phyloP scores from a whole-genome alignment of 2,888 invertebrate genomes.

The Cepaea hortensis region DNA sequence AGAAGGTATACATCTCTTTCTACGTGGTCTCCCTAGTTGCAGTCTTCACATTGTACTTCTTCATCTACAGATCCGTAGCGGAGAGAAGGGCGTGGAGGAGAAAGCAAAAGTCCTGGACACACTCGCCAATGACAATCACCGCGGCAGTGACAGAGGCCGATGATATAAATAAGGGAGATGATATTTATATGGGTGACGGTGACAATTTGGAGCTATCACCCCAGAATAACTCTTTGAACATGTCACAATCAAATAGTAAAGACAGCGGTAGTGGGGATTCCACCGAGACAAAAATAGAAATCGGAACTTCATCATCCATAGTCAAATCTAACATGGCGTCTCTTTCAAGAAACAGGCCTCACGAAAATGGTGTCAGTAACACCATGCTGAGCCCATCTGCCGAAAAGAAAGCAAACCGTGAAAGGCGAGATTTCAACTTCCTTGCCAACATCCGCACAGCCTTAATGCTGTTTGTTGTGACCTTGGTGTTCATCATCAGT shows the following conservation, averaged over 20 bases:
- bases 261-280: background rate
- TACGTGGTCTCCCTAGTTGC: conserved; percentile 65
- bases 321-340: background rate
- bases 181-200: background rate
- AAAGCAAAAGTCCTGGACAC: conserved; percentile 53
- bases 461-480: conserved; percentile 75
- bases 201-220: conserved; percentile 29
- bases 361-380: conserved; percentile 31
- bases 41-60: conserved; percentile 66
- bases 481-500: conserved; percentile 73
- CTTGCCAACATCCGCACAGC: conserved; percentile 75
- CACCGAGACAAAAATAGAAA: background rate
- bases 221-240: background rate
- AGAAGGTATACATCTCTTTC: conserved; percentile 62
- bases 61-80: conserved; percentile 68
- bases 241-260: background rate
- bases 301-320: background rate
- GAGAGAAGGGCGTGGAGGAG: conserved; percentile 57
- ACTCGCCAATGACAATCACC: conserved; percentile 50
- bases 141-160: conserved; percentile 26
- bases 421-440: conserved; percentile 66
- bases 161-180: background rate
- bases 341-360: background rate
- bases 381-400: conserved; percentile 9
- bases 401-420: conserved; percentile 54